Evolutionary conservation across 2,888 invertebrate genomes (phyloP), one percentile per base, ranked within the genome.

Genomic region (Diadegma fenestrale): DNA sequence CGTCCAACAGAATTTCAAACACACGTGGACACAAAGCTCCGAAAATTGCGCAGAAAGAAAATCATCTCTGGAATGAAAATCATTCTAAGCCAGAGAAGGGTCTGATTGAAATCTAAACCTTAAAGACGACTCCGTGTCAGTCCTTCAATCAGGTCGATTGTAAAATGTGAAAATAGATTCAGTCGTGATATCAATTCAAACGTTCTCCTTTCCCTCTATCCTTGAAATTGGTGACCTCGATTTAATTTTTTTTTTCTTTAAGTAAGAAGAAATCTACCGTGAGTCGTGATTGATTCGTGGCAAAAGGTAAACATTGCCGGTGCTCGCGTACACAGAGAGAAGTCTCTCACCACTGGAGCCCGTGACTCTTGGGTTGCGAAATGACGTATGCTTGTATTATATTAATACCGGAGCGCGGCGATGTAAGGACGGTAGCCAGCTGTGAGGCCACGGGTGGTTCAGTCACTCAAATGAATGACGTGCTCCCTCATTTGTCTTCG

Each of bases 401-500:
- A 92, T 92, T 92, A 92, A 90, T 43, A 68, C 30, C 41, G n/a
- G 68, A 82, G 88, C 89, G 71, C 58, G 69, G 64, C 58, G 90
- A 91, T 90, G 89, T 88, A 90, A 91, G 90, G 82, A 90, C 91
- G 90, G 89, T 89, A 89, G 91, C 91, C 92, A 92, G 91, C 91
- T 92, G 92, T 88, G 91, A 87, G 89, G 89, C 92, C 88, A 91
- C 88, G 91, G 91, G 90, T 88, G 89, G 89, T 84, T 87, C 85
- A 86, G 87, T 86, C 89, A 86, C 83, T 90, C 91, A 87, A 90
- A 90, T 91, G 90, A 92, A 92, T 90, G 91, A 90, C 90, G 89
- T 89, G 90, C 87, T 82, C 87, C 88, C 90, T 91, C 93, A 92
- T 93, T 93, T 93, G 93, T 92, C 92, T 93, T 91, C 87, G 90